These are phyloP conservation scores for Gavia stellata DNA, from an alignment of 2,113 vertebrate genomes.

Conservation along the genomic window DNA sequence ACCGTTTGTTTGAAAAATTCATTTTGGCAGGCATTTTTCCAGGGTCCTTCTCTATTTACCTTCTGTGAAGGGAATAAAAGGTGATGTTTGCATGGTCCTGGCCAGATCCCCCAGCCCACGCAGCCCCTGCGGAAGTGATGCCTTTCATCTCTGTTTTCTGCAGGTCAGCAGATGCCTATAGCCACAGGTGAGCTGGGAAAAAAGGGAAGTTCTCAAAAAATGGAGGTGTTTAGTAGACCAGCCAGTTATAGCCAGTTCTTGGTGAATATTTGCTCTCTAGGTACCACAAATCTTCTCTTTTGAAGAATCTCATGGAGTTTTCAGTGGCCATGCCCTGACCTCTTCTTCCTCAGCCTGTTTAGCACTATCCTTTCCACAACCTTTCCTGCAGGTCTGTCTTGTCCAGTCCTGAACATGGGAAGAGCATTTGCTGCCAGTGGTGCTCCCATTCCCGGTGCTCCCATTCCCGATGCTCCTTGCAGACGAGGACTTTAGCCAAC, in stretches of 20 bases:
- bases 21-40: background rate
- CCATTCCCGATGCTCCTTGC: fast-evolving
- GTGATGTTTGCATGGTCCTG: background rate
- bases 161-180: background rate
- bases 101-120: fast-evolving
- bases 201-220: background rate
- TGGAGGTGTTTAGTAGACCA: background rate
- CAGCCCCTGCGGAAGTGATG: background rate
- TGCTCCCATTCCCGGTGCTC: background rate
- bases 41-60: background rate
- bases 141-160: background rate
- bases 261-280: background rate
- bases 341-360: background rate
- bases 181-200: background rate
- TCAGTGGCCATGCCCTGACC: background rate
- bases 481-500: background rate
- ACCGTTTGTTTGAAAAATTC: background rate
- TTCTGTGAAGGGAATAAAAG: background rate
- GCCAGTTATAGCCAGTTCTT: background rate
- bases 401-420: background rate
- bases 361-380: background rate
- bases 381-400: background rate
- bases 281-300: background rate
- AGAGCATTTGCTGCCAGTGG: fast-evolving
- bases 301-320: background rate